Evolutionary conservation across 2,113 vertebrate species (phyloP).

Genomic region (Tetrao urogallus): DNA sequence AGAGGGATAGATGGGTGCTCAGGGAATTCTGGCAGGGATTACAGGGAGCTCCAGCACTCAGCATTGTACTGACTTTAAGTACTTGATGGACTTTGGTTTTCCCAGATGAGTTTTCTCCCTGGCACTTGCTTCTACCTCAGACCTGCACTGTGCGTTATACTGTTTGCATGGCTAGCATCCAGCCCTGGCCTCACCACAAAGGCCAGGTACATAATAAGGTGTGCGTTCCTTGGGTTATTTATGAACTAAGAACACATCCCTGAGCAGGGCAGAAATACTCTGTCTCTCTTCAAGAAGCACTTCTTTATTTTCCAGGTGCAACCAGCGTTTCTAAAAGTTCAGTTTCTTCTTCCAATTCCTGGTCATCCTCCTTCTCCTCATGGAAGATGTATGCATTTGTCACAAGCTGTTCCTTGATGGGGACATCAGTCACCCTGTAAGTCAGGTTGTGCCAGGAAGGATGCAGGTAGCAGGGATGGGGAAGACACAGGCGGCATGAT

Average conservation of each 20-base stretch:
- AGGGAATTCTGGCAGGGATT: not conserved
- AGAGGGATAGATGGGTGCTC: not conserved
- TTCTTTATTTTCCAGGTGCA: not conserved
- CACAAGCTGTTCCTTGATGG: not conserved
- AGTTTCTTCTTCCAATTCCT: not conserved
- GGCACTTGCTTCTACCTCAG: not conserved
- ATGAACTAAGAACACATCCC: not conserved
- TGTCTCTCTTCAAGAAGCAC: not conserved
- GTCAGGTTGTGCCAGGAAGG: not conserved
- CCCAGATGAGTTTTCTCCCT: not conserved
- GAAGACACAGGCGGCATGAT: accelerated
- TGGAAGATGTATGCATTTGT: accelerated
- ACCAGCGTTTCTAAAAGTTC: not conserved
- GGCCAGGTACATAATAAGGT: not conserved
- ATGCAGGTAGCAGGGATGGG: not conserved
- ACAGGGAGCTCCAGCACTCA: not conserved
- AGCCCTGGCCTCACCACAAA: not conserved
- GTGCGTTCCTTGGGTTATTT: not conserved
- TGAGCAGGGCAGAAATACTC: not conserved
- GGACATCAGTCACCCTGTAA: not conserved
- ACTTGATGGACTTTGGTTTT: not conserved
- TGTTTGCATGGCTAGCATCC: not conserved
- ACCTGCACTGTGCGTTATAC: not conserved
- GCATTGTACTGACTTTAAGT: not conserved
- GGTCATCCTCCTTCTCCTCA: not conserved